These are phyloP conservation scores for Carollia perspicillata DNA, from an alignment of 2,113 vertebrate genomes.

Conservation along the genomic window DNA sequence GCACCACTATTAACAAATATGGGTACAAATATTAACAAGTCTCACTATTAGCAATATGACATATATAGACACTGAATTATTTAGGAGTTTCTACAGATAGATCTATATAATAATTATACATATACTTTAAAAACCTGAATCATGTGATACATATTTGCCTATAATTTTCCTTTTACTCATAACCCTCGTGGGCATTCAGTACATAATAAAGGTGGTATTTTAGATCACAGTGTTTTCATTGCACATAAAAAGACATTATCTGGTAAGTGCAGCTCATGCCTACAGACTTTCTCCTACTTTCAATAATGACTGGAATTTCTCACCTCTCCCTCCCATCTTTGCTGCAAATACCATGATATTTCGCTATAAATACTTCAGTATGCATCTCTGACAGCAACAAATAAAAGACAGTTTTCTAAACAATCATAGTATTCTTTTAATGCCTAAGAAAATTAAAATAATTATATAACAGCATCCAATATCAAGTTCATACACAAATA, in stretches of 20 bases:
- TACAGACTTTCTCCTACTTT: neutral
- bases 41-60: neutral
- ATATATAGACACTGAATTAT: neutral
- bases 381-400: neutral
- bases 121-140: neutral
- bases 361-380: neutral
- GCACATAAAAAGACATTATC: neutral
- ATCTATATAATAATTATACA: neutral
- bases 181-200: neutral
- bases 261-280: neutral
- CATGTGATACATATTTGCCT: neutral
- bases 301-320: neutral
- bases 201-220: neutral
- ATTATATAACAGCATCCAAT: neutral
- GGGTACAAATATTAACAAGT: neutral
- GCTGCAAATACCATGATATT: neutral
- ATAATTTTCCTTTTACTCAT: conserved; percentile 9
- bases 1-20: neutral
- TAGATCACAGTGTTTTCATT: neutral
- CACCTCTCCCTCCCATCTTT: neutral
- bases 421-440: neutral
- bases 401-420: neutral
- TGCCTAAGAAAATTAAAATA: neutral
- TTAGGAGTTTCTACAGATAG: neutral
- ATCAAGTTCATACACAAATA: neutral